Conservation (phyloP, 53 echinoderm and acorn worm species). For the Echinometra lucunter region DNA sequence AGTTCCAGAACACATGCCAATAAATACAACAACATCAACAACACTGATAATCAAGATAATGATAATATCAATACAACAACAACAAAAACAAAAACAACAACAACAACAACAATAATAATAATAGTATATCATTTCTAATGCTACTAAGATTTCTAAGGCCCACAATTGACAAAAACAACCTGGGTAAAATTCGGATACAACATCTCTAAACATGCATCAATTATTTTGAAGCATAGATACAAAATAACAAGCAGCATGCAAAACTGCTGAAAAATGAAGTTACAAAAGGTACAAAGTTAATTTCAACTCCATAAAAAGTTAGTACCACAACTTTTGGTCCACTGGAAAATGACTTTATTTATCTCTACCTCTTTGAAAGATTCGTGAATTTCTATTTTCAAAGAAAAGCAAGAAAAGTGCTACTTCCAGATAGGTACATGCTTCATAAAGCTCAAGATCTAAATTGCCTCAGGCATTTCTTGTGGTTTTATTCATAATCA, state of each 20-base stretch:
- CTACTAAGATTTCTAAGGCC: too few relatives aligned
- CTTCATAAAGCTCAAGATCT: background rate
- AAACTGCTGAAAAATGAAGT: background rate
- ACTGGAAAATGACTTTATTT: conserved; percentile 16
- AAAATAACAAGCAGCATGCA: background rate
- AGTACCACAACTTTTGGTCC: conserved; percentile 10
- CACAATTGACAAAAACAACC: background rate
- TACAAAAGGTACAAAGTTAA: background rate
- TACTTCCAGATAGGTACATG: background rate
- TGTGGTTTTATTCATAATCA: too few relatives aligned
- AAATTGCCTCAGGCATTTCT: too few relatives aligned
- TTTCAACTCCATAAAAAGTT: background rate
- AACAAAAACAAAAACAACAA: background rate
- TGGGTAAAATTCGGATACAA: background rate
- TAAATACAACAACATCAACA: too few relatives aligned
- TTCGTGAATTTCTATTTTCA: background rate
- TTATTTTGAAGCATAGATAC: background rate
- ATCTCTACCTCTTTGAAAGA: background rate
- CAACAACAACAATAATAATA: too few relatives aligned
- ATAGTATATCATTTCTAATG: too few relatives aligned
- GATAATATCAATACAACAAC: too few relatives aligned
- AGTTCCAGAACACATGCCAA: too few relatives aligned
- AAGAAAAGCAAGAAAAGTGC: background rate
- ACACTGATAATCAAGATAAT: too few relatives aligned
- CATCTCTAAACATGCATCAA: background rate